These are phyloP conservation scores for Psittacula derbiana DNA, from an alignment of 2,797 vertebrate species.

Conservation along the genomic window DNA sequence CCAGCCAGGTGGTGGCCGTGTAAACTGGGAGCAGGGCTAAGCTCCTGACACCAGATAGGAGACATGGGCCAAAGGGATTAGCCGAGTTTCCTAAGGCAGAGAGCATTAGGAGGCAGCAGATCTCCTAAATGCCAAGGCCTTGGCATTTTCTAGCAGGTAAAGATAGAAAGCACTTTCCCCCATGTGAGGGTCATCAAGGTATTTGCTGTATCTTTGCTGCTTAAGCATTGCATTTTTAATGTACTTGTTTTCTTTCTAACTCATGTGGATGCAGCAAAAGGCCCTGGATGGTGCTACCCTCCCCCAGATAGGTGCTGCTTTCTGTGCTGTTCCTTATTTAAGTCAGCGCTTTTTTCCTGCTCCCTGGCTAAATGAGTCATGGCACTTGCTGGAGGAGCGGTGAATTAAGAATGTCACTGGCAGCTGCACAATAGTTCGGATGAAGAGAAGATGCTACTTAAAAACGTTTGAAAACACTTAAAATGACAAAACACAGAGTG, in stretches of 20 bases:
- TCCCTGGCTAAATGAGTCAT: constrained; percentile 4
- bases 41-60: background rate
- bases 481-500: constrained; percentile 27
- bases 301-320: fast-evolving
- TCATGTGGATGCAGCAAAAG: fast-evolving
- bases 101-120: background rate
- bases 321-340: fast-evolving
- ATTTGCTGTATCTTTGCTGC: background rate
- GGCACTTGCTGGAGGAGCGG: background rate
- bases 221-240: background rate
- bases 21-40: background rate
- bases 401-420: background rate
- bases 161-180: background rate
- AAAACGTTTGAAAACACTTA: constrained; percentile 52
- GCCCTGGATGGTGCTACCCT: background rate
- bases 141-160: constrained; percentile 1
- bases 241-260: background rate
- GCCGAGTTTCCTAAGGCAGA: background rate
- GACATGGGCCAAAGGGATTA: constrained; percentile 33
- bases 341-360: background rate
- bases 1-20: constrained; percentile 24
- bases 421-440: constrained; percentile 48
- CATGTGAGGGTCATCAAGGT: background rate
- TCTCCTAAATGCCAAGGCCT: constrained; percentile 71
- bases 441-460: constrained; percentile 49